Base-by-base conservation (phyloP, 2,113 vertebrate species). In the Equus przewalskii region DNA sequence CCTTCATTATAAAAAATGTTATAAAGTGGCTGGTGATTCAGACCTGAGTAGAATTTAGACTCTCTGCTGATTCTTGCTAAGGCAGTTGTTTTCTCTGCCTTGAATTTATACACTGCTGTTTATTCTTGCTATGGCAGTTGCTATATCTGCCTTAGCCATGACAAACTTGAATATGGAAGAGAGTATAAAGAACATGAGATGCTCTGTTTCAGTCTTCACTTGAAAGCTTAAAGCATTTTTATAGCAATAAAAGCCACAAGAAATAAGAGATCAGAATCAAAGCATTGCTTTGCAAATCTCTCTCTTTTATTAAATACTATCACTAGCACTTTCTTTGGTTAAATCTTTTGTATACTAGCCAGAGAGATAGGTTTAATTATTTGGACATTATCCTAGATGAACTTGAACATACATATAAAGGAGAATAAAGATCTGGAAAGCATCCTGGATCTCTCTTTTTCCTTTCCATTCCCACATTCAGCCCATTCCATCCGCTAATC, bases 141-240 rank as follows among this genome's bases (percentile, higher is more conserved):
- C 49, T 95, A 72, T 78, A 92, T 83, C 26, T 84, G 22, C 69
- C 22, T 86, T 89, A 64, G 7, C 15, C 8, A 26, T 73, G 73
- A 67, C 30, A 81, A 84, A 69, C 2, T 44, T 56, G 16, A 91
- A 11, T 41, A 65, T 7, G n/a, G 15, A 69, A 30, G 36, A 67
- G 12, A 72, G 18, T n/a, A 22, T 44, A 70, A 87, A 83, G 3
- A 46, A 89, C 21, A 44, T 85, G 76, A 93, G 5, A 36, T 73
- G 12, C 22, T 90, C 19, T 88, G 19, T 70, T 78, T 7, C 6
- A 93, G 22, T 26, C 13, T 92, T 96, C 24, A 60, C 19, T 54
- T 94, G 46, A 89, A 78, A 87, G 8, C 36, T 89, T 88, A 76
- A 84, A 97, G 11, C 3, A 82, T 60, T 97, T 97, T 93, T 75